Conservation (phyloP, 2,888 invertebrate genomes). For the Physocephala rufipes region DNA sequence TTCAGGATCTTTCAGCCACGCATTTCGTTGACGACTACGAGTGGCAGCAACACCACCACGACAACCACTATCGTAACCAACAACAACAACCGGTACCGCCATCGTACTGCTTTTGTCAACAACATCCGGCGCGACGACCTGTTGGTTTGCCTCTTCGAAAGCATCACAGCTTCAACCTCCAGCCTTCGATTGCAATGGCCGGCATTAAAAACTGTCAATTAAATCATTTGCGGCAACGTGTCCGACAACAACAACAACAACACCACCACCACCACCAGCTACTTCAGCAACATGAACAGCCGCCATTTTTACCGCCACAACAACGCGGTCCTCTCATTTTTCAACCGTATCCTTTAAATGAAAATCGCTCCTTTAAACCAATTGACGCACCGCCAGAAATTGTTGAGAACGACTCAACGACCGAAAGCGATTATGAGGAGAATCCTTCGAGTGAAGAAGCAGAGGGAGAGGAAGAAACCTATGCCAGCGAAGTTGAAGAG, state of each 20-base stretch:
- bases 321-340: conserved; percentile 56
- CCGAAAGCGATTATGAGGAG: neutral
- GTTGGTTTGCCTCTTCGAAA: conserved; percentile 60
- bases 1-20: conserved; percentile 23
- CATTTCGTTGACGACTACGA: conserved; percentile 44
- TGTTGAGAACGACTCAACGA: neutral
- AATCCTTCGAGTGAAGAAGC: neutral
- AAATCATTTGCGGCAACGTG: conserved; percentile 53
- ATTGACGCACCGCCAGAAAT: conserved; percentile 55
- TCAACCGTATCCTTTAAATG: conserved; percentile 58
- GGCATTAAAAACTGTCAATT: conserved; percentile 52
- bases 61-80: neutral
- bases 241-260: conserved; percentile 47
- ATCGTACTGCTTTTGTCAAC: neutral
- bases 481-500: too few relatives aligned
- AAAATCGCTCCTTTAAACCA: conserved; percentile 64
- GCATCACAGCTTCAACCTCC: conserved; percentile 66
- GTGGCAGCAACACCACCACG: conserved; percentile 12
- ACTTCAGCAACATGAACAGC: conserved; percentile 3
- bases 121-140: conserved; percentile 24
- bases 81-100: conserved; percentile 13
- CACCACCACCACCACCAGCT: conserved; percentile 40
- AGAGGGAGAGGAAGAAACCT: too few relatives aligned
- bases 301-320: conserved; percentile 20
- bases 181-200: conserved; percentile 62